Conservation (phyloP, 2,888 invertebrate species). For the Heliconius sara region DNA sequence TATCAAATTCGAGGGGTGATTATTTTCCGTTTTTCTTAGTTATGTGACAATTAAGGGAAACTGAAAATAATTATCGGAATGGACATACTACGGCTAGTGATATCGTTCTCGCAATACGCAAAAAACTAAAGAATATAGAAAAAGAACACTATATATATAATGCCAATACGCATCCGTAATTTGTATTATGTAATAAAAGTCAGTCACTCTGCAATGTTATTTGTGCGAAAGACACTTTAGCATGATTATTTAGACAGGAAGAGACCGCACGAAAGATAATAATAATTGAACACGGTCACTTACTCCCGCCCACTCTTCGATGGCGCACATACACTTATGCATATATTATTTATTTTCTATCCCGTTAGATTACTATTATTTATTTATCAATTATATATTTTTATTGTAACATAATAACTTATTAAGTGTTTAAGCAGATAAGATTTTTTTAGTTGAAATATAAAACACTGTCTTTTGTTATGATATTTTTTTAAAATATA, state of each 20-base stretch:
- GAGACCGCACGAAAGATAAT: conserved; percentile 9
- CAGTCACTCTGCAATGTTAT: neutral
- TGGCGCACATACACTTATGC: neutral
- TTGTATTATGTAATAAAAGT: neutral
- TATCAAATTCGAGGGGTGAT: no score
- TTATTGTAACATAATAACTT: no score
- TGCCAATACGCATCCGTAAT: neutral
- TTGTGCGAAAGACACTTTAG: neutral
- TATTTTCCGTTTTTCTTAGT: no score
- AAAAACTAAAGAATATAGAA: neutral
- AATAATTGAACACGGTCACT: conserved; percentile 25
- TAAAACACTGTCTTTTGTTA: neutral
- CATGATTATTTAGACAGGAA: conserved; percentile 14
- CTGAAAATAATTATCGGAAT: neutral
- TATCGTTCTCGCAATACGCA: neutral
- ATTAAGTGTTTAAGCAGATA: neutral
- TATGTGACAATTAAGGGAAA: no score
- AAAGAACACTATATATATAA: neutral
- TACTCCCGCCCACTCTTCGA: conserved; percentile 17
- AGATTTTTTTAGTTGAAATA: neutral
- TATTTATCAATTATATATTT: conserved; percentile 5
- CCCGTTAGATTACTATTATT: neutral
- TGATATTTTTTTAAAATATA: neutral
- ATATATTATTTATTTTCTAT: neutral
- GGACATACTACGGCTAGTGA: neutral